Percentiles rank a stretch among this genome's conserved stretches.
phyloP scores from a whole-genome alignment of 1,140 invertebrate species.

The Asbolus verrucosus region DNA sequence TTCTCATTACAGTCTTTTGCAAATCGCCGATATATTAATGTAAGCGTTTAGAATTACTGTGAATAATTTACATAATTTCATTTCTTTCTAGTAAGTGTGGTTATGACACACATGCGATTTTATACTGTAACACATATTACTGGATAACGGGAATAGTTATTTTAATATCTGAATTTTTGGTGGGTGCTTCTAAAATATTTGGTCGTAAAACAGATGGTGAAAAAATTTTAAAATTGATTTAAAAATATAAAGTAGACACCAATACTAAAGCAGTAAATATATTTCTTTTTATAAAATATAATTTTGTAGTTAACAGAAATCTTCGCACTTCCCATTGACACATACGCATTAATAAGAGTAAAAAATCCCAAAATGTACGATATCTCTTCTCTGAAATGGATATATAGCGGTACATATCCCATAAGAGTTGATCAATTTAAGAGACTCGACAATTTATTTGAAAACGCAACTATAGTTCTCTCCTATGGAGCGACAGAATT shows the following conservation, averaged over 20 bases:
- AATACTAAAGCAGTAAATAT: too few relatives aligned
- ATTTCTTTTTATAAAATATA: not conserved
- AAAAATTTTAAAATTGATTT: conserved; percentile 1
- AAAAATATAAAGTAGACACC: conserved; percentile 34
- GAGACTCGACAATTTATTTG: not conserved
- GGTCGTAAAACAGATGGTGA: not conserved
- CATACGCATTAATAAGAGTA: conserved; percentile 15
- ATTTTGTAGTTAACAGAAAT: too few relatives aligned
- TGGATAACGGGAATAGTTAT: conserved; percentile 18
- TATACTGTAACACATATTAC: conserved; percentile 24
- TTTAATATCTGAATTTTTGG: not conserved
- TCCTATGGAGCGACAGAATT: conserved; percentile 15
- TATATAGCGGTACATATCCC: not conserved
- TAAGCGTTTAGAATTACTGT: not conserved
- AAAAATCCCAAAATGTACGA: conserved; percentile 3
- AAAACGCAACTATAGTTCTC: not conserved
- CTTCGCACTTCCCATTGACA: not conserved
- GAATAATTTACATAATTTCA: not conserved
- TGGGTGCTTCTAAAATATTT: not conserved
- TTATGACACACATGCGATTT: not conserved
- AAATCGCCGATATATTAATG: not conserved
- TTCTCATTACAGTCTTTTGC: conserved; percentile 66
- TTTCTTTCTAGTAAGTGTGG: not conserved
- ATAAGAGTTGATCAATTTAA: not conserved
- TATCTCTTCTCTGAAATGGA: not conserved